These are phyloP conservation scores for Rhagoletis pomonella DNA, from an alignment of 1,140 invertebrate species.

Conservation along the genomic window DNA sequence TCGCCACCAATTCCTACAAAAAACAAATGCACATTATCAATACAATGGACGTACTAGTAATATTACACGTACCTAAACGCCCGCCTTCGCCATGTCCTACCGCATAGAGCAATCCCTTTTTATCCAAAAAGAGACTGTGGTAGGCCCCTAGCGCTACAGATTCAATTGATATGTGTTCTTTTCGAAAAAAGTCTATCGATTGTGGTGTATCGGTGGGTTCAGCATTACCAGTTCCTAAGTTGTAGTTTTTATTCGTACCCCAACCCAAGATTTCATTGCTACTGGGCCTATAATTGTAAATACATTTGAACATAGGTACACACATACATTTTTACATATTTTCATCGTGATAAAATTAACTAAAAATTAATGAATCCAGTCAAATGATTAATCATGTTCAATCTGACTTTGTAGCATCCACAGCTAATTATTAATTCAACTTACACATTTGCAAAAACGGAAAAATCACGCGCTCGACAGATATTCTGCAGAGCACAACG, in stretches of 20 bases:
- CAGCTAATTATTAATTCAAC: neutral
- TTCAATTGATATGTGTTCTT: slow-evolving; percentile 69
- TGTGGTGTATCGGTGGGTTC: slow-evolving; percentile 64
- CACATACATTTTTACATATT: neutral
- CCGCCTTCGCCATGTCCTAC: slow-evolving; percentile 85
- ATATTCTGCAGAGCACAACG: slow-evolving; percentile 67
- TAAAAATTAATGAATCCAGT: neutral
- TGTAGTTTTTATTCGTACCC: slow-evolving; percentile 84
- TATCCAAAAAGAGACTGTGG: slow-evolving; percentile 81
- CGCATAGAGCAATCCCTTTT: slow-evolving; percentile 77
- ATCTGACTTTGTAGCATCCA: neutral
- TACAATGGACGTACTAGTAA: neutral
- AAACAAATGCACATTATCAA: neutral
- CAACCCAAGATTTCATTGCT: slow-evolving; percentile 78
- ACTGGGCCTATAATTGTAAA: slow-evolving; percentile 33
- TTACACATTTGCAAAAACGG: slow-evolving; percentile 45
- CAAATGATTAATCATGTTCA: no score
- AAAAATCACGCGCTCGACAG: slow-evolving; percentile 63
- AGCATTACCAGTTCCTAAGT: slow-evolving; percentile 76
- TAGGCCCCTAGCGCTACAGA: slow-evolving; percentile 79
- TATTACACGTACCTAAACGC: slow-evolving; percentile 76
- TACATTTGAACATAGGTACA: neutral
- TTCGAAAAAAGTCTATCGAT: slow-evolving; percentile 70
- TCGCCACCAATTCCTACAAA: slow-evolving; percentile 74
- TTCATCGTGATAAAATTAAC: neutral